These are phyloP conservation scores for Pseudomyrmex pallidus DNA, from an alignment of 1,140 invertebrate species.

Conservation along the genomic window DNA sequence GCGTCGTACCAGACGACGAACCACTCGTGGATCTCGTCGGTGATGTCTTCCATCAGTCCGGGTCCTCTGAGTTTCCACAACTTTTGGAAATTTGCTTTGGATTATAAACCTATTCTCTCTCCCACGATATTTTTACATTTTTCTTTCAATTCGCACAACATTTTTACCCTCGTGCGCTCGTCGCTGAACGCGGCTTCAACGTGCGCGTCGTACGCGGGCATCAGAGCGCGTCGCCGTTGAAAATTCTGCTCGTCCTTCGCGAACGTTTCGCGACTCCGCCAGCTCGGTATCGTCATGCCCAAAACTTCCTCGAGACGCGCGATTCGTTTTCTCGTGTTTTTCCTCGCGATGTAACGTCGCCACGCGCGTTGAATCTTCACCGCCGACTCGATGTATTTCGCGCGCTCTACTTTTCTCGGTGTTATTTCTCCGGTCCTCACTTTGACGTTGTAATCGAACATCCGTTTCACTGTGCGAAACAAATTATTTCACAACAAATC, in stretches of 20 bases:
- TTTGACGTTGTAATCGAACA: slow-evolving; percentile 65
- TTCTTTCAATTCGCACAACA: slow-evolving; percentile 7
- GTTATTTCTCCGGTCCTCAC: slow-evolving; percentile 43
- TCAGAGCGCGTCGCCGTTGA: slow-evolving; percentile 84
- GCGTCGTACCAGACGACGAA: slow-evolving; percentile 87
- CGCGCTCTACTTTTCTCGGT: slow-evolving; percentile 60
- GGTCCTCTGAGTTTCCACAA: slow-evolving; percentile 85
- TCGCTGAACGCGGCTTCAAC: slow-evolving; percentile 85
- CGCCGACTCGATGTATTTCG: slow-evolving; percentile 75
- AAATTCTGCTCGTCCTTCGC: slow-evolving; percentile 84
- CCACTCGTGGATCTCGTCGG: slow-evolving; percentile 89
- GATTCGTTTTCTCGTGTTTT: slow-evolving; percentile 76
- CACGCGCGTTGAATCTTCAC: slow-evolving; percentile 84
- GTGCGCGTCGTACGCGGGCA: slow-evolving; percentile 84
- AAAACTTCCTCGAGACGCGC: slow-evolving; percentile 80
- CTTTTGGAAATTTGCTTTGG: slow-evolving; percentile 55
- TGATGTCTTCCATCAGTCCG: slow-evolving; percentile 89
- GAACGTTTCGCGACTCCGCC: slow-evolving; percentile 81
- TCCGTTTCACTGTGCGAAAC: slow-evolving; percentile 31
- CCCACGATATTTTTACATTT: neutral
- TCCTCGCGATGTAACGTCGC: slow-evolving; percentile 79
- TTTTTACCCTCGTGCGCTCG: slow-evolving; percentile 85
- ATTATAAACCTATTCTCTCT: too few relatives aligned
- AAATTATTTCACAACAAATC: too few relatives aligned
- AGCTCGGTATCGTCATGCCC: slow-evolving; percentile 80